phyloP scores from a whole-genome alignment of 2,797 vertebrate genomes.

The Pseudocheirus occidentalis region DNA sequence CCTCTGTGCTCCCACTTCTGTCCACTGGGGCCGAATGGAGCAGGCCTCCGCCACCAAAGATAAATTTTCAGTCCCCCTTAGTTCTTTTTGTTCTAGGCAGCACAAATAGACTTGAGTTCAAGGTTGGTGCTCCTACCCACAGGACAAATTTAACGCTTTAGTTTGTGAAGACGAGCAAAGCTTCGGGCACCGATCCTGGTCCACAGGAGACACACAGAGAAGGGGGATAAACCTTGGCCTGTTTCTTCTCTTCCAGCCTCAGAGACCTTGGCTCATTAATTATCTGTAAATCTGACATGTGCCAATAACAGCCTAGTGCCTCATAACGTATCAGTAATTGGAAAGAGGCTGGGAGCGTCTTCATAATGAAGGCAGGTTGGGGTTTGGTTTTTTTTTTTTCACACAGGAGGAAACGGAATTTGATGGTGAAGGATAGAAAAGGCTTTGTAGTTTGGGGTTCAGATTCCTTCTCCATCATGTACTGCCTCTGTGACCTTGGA shows the following conservation, averaged over 20 bases:
- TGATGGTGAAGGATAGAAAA: neutral
- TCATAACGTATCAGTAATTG: no score
- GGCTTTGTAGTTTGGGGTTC: neutral
- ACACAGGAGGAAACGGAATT: neutral
- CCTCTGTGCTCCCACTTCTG: neutral
- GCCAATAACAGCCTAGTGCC: neutral
- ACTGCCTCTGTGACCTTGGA: neutral
- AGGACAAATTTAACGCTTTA: neutral
- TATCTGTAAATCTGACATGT: neutral
- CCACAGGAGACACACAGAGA: neutral
- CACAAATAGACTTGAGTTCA: neutral
- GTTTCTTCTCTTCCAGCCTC: no score
- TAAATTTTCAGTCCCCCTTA: neutral
- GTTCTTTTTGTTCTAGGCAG: neutral
- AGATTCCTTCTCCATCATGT: neutral
- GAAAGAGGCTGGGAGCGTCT: neutral
- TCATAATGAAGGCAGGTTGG: neutral
- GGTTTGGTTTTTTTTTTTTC: neutral
- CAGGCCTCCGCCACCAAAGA: neutral
- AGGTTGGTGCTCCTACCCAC: neutral
- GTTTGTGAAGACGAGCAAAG: neutral
- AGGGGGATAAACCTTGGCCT: neutral
- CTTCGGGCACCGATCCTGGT: fast-evolving
- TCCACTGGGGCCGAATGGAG: neutral
- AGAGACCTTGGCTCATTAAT: neutral